phyloP scores from a whole-genome alignment of 2,888 invertebrate genomes.

The Tiliacea citrago region DNA sequence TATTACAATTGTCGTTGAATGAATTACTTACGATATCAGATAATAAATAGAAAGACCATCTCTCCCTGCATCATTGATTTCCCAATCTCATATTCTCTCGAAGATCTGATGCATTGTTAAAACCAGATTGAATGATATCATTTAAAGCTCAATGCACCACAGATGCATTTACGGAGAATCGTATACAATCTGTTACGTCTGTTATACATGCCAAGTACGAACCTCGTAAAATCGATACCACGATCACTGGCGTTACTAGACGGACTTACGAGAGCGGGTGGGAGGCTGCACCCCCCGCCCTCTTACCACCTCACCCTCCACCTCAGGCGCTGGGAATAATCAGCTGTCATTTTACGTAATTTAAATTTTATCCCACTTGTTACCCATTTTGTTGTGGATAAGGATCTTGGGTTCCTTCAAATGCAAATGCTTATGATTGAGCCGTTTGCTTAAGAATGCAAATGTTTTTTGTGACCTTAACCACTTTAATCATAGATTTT shows the following conservation, averaged over 20 bases:
- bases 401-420: conserved; percentile 15
- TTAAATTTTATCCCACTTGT: conserved; percentile 66
- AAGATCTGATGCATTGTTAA: conserved; percentile 28
- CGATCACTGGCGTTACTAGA: conserved; percentile 67
- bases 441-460: conserved; percentile 40
- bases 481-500: conserved; percentile 1
- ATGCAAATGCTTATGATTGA: conserved; percentile 48
- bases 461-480: conserved; percentile 28
- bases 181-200: conserved; percentile 43
- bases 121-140: conserved; percentile 24
- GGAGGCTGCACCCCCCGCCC: conserved; percentile 51
- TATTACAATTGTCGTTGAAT: neutral
- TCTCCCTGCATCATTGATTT: neutral
- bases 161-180: conserved; percentile 35
- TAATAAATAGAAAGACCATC: neutral
- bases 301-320: neutral
- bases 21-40: neutral
- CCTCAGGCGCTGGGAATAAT: conserved; percentile 64
- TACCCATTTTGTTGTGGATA: conserved; percentile 56
- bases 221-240: conserved; percentile 70
- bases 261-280: conserved; percentile 60
- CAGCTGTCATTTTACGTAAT: conserved; percentile 73
- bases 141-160: conserved; percentile 37
- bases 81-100: neutral
- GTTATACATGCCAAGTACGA: conserved; percentile 54